phyloP scores from a whole-genome alignment of 2,113 vertebrate species.

The Nipponia nippon region DNA sequence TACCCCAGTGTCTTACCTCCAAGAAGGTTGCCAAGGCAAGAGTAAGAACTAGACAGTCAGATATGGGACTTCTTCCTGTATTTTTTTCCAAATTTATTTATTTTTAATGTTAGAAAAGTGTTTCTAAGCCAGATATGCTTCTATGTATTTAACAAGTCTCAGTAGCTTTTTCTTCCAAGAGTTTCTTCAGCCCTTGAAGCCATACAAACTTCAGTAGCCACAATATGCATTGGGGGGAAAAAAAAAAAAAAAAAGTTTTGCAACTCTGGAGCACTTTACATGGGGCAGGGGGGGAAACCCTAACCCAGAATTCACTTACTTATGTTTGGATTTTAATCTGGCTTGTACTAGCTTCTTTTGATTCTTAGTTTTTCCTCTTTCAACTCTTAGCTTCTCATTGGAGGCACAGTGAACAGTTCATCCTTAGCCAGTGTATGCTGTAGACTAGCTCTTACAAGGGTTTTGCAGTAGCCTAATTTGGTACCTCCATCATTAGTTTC shows the following conservation, averaged over 20 bases:
- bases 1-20: neutral
- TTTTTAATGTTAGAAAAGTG: neutral
- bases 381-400: neutral
- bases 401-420: neutral
- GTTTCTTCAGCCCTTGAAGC: neutral
- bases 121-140: neutral
- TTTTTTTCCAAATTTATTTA: neutral
- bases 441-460: neutral
- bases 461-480: neutral
- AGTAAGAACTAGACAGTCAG: neutral
- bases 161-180: neutral
- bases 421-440: neutral
- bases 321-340: neutral
- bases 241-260: neutral
- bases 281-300: fast-evolving
- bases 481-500: neutral
- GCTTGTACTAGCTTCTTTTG: neutral
- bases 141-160: neutral
- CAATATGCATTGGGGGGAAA: neutral
- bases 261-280: neutral
- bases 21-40: neutral
- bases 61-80: neutral
- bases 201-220: neutral
- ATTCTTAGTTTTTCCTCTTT: neutral
- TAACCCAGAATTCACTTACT: neutral